These are phyloP conservation scores for Brienomyrus brachyistius DNA, from an alignment of 2,113 vertebrate species.

Conservation along the genomic window DNA sequence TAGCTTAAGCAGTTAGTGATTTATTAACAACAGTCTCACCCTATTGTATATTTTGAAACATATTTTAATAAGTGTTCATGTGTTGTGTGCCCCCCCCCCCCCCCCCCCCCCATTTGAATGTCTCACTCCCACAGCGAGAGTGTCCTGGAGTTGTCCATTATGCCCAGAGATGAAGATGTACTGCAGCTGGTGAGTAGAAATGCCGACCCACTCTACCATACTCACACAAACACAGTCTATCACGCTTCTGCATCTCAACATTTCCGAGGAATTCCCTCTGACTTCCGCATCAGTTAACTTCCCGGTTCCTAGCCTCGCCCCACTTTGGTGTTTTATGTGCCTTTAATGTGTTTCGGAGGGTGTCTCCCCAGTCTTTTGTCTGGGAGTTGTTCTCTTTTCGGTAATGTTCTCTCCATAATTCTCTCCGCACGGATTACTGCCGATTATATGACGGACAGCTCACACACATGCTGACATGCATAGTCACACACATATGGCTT, in stretches of 20 bases:
- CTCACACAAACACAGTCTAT: not conserved
- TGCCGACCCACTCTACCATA: not conserved
- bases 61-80: not conserved
- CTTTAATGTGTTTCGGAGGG: not conserved
- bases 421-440: not conserved
- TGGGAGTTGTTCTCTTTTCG: not conserved
- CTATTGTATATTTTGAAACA: not conserved
- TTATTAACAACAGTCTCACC: not conserved
- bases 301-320: not conserved
- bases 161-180: conserved; percentile 95
- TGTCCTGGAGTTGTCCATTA: conserved; percentile 88
- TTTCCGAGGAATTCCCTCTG: not conserved
- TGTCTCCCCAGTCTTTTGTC: not conserved
- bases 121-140: conserved; percentile 63
- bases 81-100: not conserved
- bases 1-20: not conserved
- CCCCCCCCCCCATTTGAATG: conserved; percentile 15
- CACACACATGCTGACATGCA: not conserved
- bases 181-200: conserved; percentile 87
- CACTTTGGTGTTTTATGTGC: not conserved
- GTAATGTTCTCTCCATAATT: not conserved
- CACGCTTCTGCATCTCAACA: not conserved
- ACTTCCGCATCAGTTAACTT: not conserved
- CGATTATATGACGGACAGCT: not conserved
- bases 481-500: not conserved